Evolutionary conservation across 2,888 invertebrate species (phyloP).

Genomic region (Philaethria dido): DNA sequence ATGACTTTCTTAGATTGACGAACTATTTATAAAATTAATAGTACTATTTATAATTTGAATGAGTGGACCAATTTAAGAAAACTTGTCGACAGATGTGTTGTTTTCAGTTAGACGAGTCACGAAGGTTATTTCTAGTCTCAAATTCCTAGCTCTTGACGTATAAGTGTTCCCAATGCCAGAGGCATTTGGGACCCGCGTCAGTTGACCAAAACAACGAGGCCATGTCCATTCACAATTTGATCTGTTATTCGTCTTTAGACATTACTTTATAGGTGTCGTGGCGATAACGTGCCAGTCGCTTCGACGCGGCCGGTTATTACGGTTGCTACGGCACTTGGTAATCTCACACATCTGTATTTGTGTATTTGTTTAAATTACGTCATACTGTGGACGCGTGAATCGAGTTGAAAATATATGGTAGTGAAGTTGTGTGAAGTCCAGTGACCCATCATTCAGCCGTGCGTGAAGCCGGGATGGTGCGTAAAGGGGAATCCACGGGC

Average conservation of each 20-base stretch:
- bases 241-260: constrained; percentile 57
- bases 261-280: constrained; percentile 73
- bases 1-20: constrained; percentile 41
- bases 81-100: constrained; percentile 42
- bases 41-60: constrained; percentile 40
- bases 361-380: constrained; percentile 34
- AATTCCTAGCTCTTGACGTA: constrained; percentile 50
- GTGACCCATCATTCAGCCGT: constrained; percentile 76
- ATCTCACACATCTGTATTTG: constrained; percentile 26
- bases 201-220: constrained; percentile 71
- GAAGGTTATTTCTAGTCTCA: constrained; percentile 42
- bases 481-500: constrained; percentile 75
- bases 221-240: constrained; percentile 63
- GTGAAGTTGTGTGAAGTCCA: constrained; percentile 59
- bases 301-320: constrained; percentile 79
- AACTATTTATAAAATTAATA: constrained; percentile 45
- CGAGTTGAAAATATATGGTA: constrained; percentile 31
- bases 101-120: constrained; percentile 42
- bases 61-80: constrained; percentile 35
- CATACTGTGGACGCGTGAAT: constrained; percentile 47
- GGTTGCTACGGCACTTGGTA: constrained; percentile 59
- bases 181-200: constrained; percentile 71
- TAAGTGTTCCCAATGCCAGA: constrained; percentile 54
- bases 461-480: constrained; percentile 80
- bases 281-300: constrained; percentile 80